These are phyloP conservation scores for Polydrusus cervinus DNA, from an alignment of 2,888 invertebrate species.

Conservation along the genomic window DNA sequence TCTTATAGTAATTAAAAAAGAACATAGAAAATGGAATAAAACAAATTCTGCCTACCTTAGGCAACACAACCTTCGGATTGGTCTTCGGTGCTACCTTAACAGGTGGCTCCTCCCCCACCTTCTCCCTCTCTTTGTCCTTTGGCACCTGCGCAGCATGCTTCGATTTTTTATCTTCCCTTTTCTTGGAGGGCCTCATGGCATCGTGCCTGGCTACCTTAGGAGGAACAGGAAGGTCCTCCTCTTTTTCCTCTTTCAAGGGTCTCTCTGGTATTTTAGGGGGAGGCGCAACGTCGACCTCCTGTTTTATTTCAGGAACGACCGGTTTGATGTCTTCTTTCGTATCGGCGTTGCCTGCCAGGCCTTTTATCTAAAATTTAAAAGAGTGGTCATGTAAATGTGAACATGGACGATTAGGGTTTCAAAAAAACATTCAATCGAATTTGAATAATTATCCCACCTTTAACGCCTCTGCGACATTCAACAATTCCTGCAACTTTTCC, in stretches of 20 bases:
- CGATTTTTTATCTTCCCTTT: slow-evolving; percentile 50
- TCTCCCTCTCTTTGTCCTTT: slow-evolving; percentile 37
- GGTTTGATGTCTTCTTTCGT: slow-evolving; percentile 33
- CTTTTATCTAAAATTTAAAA: slow-evolving; percentile 65
- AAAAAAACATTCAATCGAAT: too few species aligned
- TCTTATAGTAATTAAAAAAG: too few species aligned
- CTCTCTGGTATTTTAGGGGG: slow-evolving; percentile 23
- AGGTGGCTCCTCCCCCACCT: slow-evolving; percentile 16
- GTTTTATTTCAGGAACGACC: slow-evolving; percentile 28
- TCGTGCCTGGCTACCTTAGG: slow-evolving; percentile 41
- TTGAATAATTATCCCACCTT: slow-evolving; percentile 63
- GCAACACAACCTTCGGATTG: slow-evolving; percentile 15
- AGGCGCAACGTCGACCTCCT: slow-evolving; percentile 39
- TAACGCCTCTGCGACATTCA: slow-evolving; percentile 71
- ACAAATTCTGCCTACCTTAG: slow-evolving; percentile 2
- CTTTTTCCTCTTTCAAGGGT: slow-evolving; percentile 54
- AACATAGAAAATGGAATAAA: too few species aligned
- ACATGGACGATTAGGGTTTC: too few species aligned
- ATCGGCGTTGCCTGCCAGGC: slow-evolving; percentile 63
- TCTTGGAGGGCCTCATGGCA: slow-evolving; percentile 42
- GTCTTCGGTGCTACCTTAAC: slow-evolving; percentile 11
- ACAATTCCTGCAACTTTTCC: slow-evolving; percentile 70
- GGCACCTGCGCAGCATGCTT: slow-evolving; percentile 32
- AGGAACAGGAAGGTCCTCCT: slow-evolving; percentile 36
- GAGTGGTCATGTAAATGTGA: too few species aligned